Evolutionary conservation across 2,888 invertebrate genomes (phyloP).

Genomic region (Polyploca ridens): DNA sequence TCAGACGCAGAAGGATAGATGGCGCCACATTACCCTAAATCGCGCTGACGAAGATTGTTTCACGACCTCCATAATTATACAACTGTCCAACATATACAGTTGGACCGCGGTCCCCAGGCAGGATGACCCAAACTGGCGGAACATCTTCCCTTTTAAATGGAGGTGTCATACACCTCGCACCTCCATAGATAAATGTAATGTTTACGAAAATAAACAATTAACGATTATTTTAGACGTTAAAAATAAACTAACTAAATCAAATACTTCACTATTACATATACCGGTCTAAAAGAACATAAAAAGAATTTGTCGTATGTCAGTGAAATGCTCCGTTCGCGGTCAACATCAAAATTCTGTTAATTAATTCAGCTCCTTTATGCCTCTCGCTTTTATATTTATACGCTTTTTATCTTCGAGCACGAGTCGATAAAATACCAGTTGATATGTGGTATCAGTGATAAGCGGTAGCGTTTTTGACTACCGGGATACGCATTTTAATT

Average conservation of each 20-base stretch:
- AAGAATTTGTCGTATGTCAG: constrained; percentile 73
- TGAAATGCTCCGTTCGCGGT: constrained; percentile 61
- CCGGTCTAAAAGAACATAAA: constrained; percentile 45
- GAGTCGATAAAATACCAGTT: constrained; percentile 75
- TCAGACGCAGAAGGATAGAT: no score
- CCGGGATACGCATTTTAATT: constrained; percentile 1
- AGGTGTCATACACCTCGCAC: no score
- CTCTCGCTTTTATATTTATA: constrained; percentile 74
- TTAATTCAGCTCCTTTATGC: constrained; percentile 79
- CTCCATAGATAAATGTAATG: no score
- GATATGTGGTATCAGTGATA: constrained; percentile 32
- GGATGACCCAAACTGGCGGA: no score
- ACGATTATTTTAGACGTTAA: no score
- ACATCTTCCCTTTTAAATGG: no score
- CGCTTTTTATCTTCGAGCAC: constrained; percentile 74
- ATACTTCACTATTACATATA: constrained; percentile 37
- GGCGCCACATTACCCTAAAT: no score
- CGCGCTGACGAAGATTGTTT: no score
- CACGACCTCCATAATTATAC: no score
- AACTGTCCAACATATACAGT: no score
- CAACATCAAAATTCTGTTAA: constrained; percentile 75
- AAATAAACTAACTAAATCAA: background rate
- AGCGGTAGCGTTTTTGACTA: constrained; percentile 29
- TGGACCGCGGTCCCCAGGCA: no score
- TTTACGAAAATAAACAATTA: no score